Evolutionary conservation across 2,113 vertebrate species (phyloP), one percentile per base, ranked within the genome.

Genomic region (Sceloporus undulatus): DNA sequence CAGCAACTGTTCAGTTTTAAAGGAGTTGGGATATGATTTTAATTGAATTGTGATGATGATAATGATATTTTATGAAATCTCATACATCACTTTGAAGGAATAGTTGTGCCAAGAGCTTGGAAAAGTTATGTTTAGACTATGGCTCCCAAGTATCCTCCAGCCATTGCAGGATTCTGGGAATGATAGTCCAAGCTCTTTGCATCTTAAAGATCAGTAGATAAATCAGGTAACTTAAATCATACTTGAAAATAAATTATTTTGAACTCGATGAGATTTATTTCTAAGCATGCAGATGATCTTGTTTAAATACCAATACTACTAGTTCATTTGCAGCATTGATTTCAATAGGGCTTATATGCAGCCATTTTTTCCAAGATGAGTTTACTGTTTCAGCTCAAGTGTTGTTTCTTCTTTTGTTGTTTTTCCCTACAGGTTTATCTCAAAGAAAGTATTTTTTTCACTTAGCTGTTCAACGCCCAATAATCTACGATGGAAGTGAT

Each of bases 361-460:
- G 68, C 68, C 27, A 27, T 8, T 84, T 84, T 54, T n/a, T n/a
- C 19, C 38, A 71, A 10, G 8, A 48, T 70, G 25, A 23, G n/a
- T 16, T 84, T 68, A 40, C 29, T 48, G 9, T 75, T 75, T 85
- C 23, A 34, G 3, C n/a, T 78, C 62, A 68, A 27, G 40, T 54
- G 38, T 54, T 42, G 4, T 25, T 70, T 86, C 77, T 16, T 48
- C 40, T 68, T 0, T 48, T 68, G 27, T 40, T 84, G 25, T 89
- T 77, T 94, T 65, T 56, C 23, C 87, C 88, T 83, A n/a, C 95
- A 99, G 98, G 93, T 99, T 99, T 94, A 97, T 99, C 96, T 99
- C 98, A 68, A 99, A 99, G 96, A 98, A 97, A 91, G 98, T 99
- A 79, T 96, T 98, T 90, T 90, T 99, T 98, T 93, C 98, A 96